A percentile compares a stretch with the other conserved stretches of the same genome.
These are phyloP conservation scores for Cygnus buccinator DNA, from an alignment of 2,113 vertebrate genomes.

Conservation along the genomic window DNA sequence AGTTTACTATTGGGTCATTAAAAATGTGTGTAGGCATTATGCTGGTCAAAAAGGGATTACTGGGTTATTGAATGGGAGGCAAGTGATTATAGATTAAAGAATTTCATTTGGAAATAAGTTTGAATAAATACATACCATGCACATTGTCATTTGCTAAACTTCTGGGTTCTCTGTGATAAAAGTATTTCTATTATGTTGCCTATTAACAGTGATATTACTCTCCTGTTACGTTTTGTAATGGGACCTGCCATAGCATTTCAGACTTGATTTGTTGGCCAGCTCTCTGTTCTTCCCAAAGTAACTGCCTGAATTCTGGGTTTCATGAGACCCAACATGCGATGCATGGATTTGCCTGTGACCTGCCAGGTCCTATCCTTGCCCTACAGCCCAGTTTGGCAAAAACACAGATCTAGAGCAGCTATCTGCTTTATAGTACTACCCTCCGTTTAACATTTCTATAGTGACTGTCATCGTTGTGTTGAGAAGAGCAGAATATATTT, in stretches of 20 bases:
- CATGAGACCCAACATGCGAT: background rate
- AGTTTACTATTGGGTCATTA: slow-evolving; percentile 52
- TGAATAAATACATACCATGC: background rate
- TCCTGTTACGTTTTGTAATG: background rate
- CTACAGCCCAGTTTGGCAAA: background rate
- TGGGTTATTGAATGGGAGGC: slow-evolving; percentile 49
- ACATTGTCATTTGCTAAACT: background rate
- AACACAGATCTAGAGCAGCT: background rate
- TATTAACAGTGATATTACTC: background rate
- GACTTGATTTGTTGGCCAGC: background rate
- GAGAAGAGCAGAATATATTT: slow-evolving; percentile 25
- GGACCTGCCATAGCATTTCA: background rate
- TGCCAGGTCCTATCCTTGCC: background rate
- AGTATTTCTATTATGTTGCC: background rate
- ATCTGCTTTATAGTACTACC: background rate
- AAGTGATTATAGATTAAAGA: slow-evolving; percentile 39
- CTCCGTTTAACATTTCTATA: background rate
- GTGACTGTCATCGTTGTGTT: background rate
- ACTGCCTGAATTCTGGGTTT: background rate
- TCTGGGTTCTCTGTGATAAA: background rate
- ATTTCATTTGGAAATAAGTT: slow-evolving; percentile 47
- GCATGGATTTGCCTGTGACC: background rate
- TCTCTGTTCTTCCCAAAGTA: background rate
- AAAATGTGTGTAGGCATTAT: slow-evolving; percentile 50
- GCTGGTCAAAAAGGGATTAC: slow-evolving; percentile 50